Percentiles rank a stretch among this genome's conserved stretches.
These are phyloP conservation scores for Perdita meconis DNA, from an alignment of 2,888 invertebrate genomes.

Conservation along the genomic window DNA sequence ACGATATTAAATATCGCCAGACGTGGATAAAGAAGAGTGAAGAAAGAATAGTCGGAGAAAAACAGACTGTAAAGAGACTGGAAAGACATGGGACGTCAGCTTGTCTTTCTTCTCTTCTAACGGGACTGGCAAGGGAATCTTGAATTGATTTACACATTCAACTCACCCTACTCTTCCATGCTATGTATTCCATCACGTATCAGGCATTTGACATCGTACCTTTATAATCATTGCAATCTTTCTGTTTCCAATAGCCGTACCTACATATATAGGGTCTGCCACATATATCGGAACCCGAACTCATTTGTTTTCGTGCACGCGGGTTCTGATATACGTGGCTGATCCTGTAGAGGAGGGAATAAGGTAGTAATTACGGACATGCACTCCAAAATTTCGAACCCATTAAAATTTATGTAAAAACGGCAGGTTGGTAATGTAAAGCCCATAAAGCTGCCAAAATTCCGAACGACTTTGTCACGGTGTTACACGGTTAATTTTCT, in stretches of 20 bases:
- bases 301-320: too few species aligned
- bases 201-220: background rate
- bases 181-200: too few species aligned
- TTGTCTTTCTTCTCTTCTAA: slow-evolving; percentile 67
- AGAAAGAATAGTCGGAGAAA: slow-evolving; percentile 49
- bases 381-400: background rate
- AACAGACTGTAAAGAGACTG: slow-evolving; percentile 49
- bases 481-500: slow-evolving; percentile 38
- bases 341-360: too few species aligned
- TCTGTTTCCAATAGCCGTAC: background rate
- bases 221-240: background rate
- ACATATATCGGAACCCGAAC: too few species aligned
- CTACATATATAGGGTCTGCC: too few species aligned
- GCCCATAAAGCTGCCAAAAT: slow-evolving; percentile 7
- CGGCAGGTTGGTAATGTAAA: background rate
- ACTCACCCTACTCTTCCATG: too few species aligned
- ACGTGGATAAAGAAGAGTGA: slow-evolving; percentile 30
- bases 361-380: too few species aligned
- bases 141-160: slow-evolving; percentile 61
- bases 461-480: slow-evolving; percentile 40
- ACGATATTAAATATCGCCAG: slow-evolving; percentile 49
- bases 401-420: background rate
- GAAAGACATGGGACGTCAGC: slow-evolving; percentile 56
- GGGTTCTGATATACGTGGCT: too few species aligned
- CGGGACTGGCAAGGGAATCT: slow-evolving; percentile 48